A percentile compares a stretch with the other conserved stretches of the same genome.
phyloP scores from a whole-genome alignment of 2,113 vertebrate species.

The Noctilio leporinus region DNA sequence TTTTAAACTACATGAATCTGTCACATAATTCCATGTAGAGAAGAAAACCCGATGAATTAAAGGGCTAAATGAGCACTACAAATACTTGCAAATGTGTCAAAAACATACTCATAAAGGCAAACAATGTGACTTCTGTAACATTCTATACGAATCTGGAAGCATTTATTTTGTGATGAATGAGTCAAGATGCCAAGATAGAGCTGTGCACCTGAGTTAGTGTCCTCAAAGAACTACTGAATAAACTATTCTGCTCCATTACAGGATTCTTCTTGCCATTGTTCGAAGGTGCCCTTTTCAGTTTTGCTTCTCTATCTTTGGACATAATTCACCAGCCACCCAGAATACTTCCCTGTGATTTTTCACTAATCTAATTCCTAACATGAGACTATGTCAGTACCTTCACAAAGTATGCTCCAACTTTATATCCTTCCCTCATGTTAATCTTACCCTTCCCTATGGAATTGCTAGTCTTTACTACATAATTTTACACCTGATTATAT shows the following conservation, averaged over 20 bases:
- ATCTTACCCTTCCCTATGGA: neutral
- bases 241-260: neutral
- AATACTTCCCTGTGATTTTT: neutral
- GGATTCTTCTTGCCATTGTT: neutral
- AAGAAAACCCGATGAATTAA: constrained; percentile 37
- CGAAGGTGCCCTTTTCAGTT: neutral
- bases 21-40: neutral
- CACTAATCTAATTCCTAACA: neutral
- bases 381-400: neutral
- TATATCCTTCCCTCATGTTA: neutral
- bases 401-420: neutral
- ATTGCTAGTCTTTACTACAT: neutral
- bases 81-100: neutral
- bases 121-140: neutral
- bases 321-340: neutral
- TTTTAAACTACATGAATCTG: constrained; percentile 58
- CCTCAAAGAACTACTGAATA: neutral
- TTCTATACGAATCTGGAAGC: neutral
- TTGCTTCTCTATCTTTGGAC: neutral
- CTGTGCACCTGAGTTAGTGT: neutral
- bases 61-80: constrained; percentile 7
- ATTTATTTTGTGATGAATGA: constrained; percentile 37
- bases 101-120: neutral
- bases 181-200: neutral
- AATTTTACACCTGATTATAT: neutral